A percentile compares a stretch with the other conserved stretches of the same genome.
Evolutionary conservation across 23 tunicate genomes (phyloP).

Genomic region (Oikopleura dioica): DNA sequence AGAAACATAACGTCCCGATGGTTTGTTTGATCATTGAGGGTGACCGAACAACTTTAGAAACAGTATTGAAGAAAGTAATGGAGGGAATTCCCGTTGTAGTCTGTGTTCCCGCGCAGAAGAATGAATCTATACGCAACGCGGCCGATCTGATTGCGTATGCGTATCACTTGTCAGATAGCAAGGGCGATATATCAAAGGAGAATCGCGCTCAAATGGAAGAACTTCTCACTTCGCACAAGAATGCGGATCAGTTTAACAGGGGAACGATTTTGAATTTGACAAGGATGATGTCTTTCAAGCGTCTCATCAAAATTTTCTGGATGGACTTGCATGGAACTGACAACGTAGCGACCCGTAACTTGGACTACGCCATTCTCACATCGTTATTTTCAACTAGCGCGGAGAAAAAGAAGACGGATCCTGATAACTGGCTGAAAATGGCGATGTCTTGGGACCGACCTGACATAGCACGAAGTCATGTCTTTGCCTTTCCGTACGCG

Average conservation of each 20-base stretch:
- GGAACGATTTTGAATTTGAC: too few species aligned
- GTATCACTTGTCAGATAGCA: constrained; percentile 52
- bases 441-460: constrained; percentile 82
- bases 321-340: not conserved
- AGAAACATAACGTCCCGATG: constrained; percentile 34
- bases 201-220: not conserved
- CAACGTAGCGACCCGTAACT: constrained; percentile 11
- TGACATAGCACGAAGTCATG: constrained; percentile 82
- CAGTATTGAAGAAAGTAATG: constrained; percentile 49
- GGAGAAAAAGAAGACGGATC: not conserved
- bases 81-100: constrained; percentile 90
- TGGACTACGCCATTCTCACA: constrained; percentile 75
- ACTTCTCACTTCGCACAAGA: not conserved
- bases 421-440: constrained; percentile 78
- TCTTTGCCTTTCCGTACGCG: constrained; percentile 33
- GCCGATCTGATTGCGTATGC: constrained; percentile 96
- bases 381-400: constrained; percentile 40
- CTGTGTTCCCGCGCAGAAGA: constrained; percentile 43
- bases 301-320: constrained; percentile 3
- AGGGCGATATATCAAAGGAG: constrained; percentile 23
- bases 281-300: too few species aligned
- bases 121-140: constrained; percentile 24
- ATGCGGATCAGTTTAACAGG: too few species aligned
- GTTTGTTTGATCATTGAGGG: constrained; percentile 95
- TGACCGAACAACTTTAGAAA: constrained; percentile 66